Conservation (phyloP, 2,888 invertebrate species). For the Gymnoscelis rufifasciata region DNA sequence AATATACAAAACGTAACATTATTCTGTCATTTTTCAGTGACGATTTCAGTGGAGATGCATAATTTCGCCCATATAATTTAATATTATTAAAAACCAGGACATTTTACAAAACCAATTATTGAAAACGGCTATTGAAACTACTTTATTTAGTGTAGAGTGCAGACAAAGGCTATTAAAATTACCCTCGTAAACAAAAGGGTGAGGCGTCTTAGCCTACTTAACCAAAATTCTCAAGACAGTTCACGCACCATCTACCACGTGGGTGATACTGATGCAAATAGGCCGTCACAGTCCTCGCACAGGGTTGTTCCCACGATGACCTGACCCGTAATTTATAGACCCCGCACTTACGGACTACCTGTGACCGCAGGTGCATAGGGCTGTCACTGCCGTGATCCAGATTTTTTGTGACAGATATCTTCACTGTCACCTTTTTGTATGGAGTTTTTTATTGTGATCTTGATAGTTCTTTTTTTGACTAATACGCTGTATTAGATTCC, state of each 20-base stretch:
- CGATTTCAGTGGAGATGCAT: too few relatives aligned
- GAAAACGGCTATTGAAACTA: neutral
- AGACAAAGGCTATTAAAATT: too few relatives aligned
- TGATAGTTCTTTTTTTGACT: conserved; percentile 6
- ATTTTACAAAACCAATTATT: too few relatives aligned
- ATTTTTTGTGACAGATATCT: conserved; percentile 15
- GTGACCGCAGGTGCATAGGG: conserved; percentile 74
- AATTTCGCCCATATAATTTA: too few relatives aligned
- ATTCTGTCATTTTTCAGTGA: too few relatives aligned
- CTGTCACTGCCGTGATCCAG: conserved; percentile 33
- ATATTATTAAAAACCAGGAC: too few relatives aligned
- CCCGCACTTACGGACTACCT: conserved; percentile 55
- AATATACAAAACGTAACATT: too few relatives aligned
- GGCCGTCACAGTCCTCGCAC: conserved; percentile 59
- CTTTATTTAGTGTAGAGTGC: neutral
- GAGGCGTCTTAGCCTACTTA: too few relatives aligned
- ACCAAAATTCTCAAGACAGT: neutral
- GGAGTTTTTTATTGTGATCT: neutral
- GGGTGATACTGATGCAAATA: conserved; percentile 29
- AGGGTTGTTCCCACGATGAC: conserved; percentile 72
- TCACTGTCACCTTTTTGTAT: conserved; percentile 5
- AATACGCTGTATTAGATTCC: conserved; percentile 10
- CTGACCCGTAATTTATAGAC: conserved; percentile 74
- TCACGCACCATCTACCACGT: conserved; percentile 20
- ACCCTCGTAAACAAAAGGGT: too few relatives aligned